Evolutionary conservation across 2,797 vertebrate genomes (phyloP), one percentile per base, ranked within the genome.

Genomic region (Glyptemys insculpta): DNA sequence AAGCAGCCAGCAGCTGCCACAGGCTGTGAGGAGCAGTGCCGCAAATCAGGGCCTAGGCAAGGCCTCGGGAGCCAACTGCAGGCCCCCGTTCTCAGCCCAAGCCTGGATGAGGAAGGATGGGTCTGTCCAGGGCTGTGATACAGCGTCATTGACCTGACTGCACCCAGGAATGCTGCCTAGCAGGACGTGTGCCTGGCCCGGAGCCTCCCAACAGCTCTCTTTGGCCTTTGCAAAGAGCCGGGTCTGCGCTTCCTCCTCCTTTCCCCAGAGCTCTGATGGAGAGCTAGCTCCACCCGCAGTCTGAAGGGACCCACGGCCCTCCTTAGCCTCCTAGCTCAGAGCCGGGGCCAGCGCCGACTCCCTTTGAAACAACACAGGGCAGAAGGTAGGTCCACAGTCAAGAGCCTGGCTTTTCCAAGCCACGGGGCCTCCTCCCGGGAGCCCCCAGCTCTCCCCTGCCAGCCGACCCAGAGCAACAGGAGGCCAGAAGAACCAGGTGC

Each of bases 111-210:
- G 84, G 85, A 86, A 87, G 87, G 90, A 91, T 83, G 85, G 52
- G 62, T 78, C 93, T 94, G 56, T 85, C 57, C 11, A n/a, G 25
- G 87, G 84, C 90, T 81, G 85, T 15, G 37, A 85, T 65, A 87
- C 34, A 62, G 87, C 31, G 79, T 89, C 85, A 90, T 79, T 29
- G 53, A 96, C 72, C 84, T 74, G 82, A 88, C 15, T 95, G 52
- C 54, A 50, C 54, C 82, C 54, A 93, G 90, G 93, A 96, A 97
- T 96, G 95, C 47, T 93, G 92, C 89, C 87, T 89, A 89, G 92
- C 93, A 78, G 94, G 90, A 84, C 86, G 87, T 94, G 88, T 86
- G 92, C 59, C 79, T 92, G 87, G 76, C 91, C 95, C 44, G 93
- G 91, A 89, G 90, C 65, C 78, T 78, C 41, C 54, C 65, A 68